Conservation (phyloP, 2,888 invertebrate species). For the Clostera curtula region DNA sequence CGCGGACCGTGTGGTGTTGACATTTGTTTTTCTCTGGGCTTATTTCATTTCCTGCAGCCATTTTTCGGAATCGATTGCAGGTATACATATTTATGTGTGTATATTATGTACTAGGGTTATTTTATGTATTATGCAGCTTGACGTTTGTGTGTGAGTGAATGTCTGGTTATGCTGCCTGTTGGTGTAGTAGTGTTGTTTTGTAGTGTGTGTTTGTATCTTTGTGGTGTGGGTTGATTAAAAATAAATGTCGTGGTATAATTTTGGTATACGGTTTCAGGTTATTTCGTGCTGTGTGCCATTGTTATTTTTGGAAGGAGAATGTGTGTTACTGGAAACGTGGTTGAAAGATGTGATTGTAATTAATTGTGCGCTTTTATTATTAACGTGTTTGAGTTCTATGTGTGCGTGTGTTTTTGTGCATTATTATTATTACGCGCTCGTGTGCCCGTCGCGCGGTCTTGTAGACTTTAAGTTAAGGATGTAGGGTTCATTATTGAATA, state of each 20-base stretch:
- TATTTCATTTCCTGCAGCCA: constrained; percentile 26
- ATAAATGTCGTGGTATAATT: constrained; percentile 1
- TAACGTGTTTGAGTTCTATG: constrained; percentile 3
- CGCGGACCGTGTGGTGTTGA: constrained; percentile 35
- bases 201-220: constrained; percentile 9
- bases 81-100: too few relatives aligned
- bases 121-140: constrained; percentile 24
- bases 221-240: constrained; percentile 12
- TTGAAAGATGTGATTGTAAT: constrained; percentile 1
- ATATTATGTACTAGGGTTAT: constrained; percentile 25
- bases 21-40: constrained; percentile 34
- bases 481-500: constrained; percentile 11
- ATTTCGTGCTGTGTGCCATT: constrained; percentile 8
- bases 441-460: constrained; percentile 11
- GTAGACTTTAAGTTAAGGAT: constrained; percentile 6
- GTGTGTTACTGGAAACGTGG: constrained; percentile 5
- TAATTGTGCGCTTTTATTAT: background rate
- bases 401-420: constrained; percentile 4
- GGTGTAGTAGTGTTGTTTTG: constrained; percentile 13
- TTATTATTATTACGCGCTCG: constrained; percentile 7
- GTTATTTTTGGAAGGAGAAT: constrained; percentile 13
- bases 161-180: constrained; percentile 5
- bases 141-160: constrained; percentile 22
- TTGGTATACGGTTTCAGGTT: constrained; percentile 7
- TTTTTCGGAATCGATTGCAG: constrained; percentile 35